Percentiles rank a stretch among this genome's conserved stretches.
Conservation (phyloP, 2,888 invertebrate genomes). For the Drosophila neonasuta region DNA sequence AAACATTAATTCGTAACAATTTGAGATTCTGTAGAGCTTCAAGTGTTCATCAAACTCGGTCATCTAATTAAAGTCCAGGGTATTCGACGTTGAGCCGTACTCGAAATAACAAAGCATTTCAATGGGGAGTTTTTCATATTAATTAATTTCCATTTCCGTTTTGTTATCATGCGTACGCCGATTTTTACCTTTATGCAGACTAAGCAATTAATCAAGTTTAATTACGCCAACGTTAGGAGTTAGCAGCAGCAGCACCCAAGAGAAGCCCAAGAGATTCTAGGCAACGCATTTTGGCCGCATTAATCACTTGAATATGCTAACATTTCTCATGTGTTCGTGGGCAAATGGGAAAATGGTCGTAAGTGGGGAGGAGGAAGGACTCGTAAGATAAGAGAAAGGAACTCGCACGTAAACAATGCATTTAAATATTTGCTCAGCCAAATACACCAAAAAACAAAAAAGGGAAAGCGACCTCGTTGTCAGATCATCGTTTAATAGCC, state of each 20-base stretch:
- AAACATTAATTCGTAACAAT: no score
- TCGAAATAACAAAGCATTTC: conserved; percentile 27
- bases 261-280: conserved; percentile 37
- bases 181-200: conserved; percentile 73
- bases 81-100: conserved; percentile 11
- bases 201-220: conserved; percentile 80
- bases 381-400: conserved; percentile 43
- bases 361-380: neutral
- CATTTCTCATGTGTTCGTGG: conserved; percentile 65
- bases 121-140: conserved; percentile 56
- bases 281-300: conserved; percentile 58
- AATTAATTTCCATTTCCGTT: conserved; percentile 70
- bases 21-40: neutral
- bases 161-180: conserved; percentile 70
- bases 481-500: conserved; percentile 26
- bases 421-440: conserved; percentile 63
- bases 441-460: conserved; percentile 1
- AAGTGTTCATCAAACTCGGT: neutral
- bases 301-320: conserved; percentile 71
- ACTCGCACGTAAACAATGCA: conserved; percentile 65
- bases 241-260: conserved; percentile 22
- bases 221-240: conserved; percentile 63
- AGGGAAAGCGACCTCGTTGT: conserved; percentile 18
- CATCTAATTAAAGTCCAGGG: conserved; percentile 11
- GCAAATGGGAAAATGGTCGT: conserved; percentile 3